Percentiles rank a stretch among this genome's conserved stretches.
Conservation (phyloP, 2,888 invertebrate species). For the Ernsta delagoae region DNA sequence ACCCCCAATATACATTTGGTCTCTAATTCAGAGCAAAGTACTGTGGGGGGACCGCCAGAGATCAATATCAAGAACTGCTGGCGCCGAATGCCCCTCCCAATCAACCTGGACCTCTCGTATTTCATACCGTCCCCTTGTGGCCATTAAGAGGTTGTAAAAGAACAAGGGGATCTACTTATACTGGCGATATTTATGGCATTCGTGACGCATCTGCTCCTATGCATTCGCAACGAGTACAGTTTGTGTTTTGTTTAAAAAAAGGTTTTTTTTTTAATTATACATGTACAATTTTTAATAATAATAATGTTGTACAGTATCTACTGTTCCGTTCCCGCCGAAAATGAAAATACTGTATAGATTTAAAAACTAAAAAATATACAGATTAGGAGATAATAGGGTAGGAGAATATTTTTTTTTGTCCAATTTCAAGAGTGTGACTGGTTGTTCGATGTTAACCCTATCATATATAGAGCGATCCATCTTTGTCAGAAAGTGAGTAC, state of each 20-base stretch:
- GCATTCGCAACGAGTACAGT: conserved; percentile 17
- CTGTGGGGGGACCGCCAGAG: conserved; percentile 74
- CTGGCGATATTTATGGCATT: conserved; percentile 40
- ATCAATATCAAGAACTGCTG: conserved; percentile 78
- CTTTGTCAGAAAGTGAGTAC: conserved; percentile 18
- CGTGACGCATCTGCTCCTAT: conserved; percentile 77
- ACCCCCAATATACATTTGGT: conserved; percentile 69
- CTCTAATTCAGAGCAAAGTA: conserved; percentile 71
- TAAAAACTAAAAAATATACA: too few species aligned
- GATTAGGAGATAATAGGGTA: too few species aligned
- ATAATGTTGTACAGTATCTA: too few species aligned
- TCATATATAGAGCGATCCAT: conserved; percentile 4
- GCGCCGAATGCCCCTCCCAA: conserved; percentile 72
- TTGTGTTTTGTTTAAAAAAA: conserved; percentile 3
- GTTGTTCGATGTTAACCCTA: conserved; percentile 13
- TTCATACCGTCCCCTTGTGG: conserved; percentile 42
- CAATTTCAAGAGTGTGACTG: conserved; percentile 16
- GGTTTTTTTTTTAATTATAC: neutral
- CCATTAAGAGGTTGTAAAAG: conserved; percentile 38
- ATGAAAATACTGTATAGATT: too few species aligned
- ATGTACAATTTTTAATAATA: too few species aligned
- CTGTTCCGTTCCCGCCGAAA: too few species aligned
- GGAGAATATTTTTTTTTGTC: too few species aligned
- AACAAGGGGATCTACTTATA: conserved; percentile 31
- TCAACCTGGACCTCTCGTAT: conserved; percentile 68